A percentile compares a stretch with the other conserved stretches of the same genome.
Evolutionary conservation across 2,797 vertebrate species (phyloP).

Genomic region (Rhinatrema bivittatum): DNA sequence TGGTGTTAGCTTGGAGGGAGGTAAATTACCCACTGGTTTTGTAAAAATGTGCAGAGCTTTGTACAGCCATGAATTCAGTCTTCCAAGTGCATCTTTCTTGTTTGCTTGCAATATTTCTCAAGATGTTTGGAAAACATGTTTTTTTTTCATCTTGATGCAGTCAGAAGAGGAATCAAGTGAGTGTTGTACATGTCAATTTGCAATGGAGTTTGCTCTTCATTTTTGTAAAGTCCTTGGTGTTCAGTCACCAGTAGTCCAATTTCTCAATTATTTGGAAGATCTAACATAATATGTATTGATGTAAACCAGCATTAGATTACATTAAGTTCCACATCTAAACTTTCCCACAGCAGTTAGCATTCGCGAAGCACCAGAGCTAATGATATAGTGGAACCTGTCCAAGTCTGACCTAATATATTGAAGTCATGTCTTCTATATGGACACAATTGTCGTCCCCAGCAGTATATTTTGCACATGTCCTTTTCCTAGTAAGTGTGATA

Average conservation of each 20-base stretch:
- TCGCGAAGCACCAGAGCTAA: too few species aligned
- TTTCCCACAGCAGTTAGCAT: too few species aligned
- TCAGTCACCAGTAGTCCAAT: slow-evolving; percentile 3
- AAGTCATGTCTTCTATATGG: too few species aligned
- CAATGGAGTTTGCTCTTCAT: slow-evolving; percentile 18
- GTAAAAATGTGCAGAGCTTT: slow-evolving; percentile 7
- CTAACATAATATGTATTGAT: slow-evolving; percentile 10
- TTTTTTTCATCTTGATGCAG: slow-evolving; percentile 14
- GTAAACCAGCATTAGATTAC: too few species aligned
- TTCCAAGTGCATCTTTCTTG: slow-evolving; percentile 13
- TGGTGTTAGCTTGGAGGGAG: too few species aligned
- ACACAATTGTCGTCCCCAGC: too few species aligned
- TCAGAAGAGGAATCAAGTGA: slow-evolving; percentile 15
- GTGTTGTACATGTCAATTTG: slow-evolving; percentile 11
- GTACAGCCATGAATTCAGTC: slow-evolving; percentile 10
- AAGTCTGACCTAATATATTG: too few species aligned
- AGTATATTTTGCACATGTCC: too few species aligned
- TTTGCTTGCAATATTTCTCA: slow-evolving; percentile 16
- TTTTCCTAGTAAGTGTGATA: too few species aligned
- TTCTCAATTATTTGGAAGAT: slow-evolving; percentile 13
- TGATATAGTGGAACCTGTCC: too few species aligned
- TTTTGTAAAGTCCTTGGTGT: slow-evolving; percentile 9
- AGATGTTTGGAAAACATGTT: slow-evolving; percentile 14
- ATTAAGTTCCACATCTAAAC: too few species aligned
- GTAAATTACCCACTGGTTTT: too few species aligned